Percentiles rank a stretch among this genome's conserved stretches.
These are phyloP conservation scores for Tenthredo scrophulariae DNA, from an alignment of 2,888 invertebrate genomes.

Conservation along the genomic window DNA sequence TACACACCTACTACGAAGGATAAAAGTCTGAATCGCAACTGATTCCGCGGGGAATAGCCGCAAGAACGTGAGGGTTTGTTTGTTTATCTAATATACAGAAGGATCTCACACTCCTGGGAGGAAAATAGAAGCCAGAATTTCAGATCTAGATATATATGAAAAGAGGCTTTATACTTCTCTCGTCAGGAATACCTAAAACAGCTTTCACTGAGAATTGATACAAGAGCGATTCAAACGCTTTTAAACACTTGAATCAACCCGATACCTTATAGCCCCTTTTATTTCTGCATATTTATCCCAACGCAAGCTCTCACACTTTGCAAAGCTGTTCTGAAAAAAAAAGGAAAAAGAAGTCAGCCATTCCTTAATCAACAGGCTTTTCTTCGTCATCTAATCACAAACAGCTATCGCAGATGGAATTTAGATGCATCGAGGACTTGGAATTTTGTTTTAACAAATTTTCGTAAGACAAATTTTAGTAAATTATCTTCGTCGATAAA, in stretches of 20 bases:
- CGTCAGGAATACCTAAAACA: background rate
- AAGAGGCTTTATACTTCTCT: constrained; percentile 2
- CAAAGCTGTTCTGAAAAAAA: background rate
- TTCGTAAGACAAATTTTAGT: too few species aligned
- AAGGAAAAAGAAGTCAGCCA: background rate
- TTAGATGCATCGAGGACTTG: background rate
- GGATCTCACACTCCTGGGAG: background rate
- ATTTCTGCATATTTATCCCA: background rate
- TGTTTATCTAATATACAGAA: constrained; percentile 23
- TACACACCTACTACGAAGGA: background rate
- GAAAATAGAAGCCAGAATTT: background rate
- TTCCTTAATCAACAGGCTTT: background rate
- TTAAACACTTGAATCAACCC: constrained; percentile 18
- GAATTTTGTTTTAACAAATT: background rate
- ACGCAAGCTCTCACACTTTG: background rate
- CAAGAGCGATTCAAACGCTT: constrained; percentile 32
- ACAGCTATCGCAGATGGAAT: background rate
- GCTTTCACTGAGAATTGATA: constrained; percentile 24
- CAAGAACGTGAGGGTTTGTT: background rate
- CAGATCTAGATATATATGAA: background rate
- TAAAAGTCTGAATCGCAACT: background rate
- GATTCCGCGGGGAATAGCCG: background rate
- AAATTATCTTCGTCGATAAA: background rate
- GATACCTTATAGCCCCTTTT: constrained; percentile 2
- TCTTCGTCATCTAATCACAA: background rate